Evolutionary conservation across 2,113 vertebrate species (phyloP).

Genomic region (Rhinopithecus roxellana): DNA sequence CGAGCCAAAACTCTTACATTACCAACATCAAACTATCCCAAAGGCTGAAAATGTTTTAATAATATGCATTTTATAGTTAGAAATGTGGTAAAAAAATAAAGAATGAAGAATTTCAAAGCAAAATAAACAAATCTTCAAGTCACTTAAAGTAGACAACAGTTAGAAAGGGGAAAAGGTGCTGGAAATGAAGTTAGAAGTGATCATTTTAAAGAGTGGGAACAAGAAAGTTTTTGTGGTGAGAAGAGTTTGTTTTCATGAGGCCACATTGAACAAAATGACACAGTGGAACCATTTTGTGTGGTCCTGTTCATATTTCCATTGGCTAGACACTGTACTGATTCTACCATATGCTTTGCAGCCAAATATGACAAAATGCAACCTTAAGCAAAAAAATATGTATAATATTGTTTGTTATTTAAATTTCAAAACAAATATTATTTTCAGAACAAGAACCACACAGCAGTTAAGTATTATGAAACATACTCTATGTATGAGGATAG

Average conservation of each 20-base stretch:
- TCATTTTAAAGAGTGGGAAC: slow-evolving; percentile 80
- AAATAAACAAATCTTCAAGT: slow-evolving; percentile 74
- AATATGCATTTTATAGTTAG: slow-evolving; percentile 62
- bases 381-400: slow-evolving; percentile 81
- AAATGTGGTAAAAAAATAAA: slow-evolving; percentile 69
- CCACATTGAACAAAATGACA: slow-evolving; percentile 82
- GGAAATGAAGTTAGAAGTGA: slow-evolving; percentile 62
- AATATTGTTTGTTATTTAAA: slow-evolving; percentile 85
- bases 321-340: slow-evolving; percentile 77
- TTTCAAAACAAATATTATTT: slow-evolving; percentile 83
- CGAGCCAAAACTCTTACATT: slow-evolving; percentile 59
- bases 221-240: slow-evolving; percentile 81
- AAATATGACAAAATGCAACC: slow-evolving; percentile 84
- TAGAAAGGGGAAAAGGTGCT: slow-evolving; percentile 70
- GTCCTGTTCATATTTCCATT: slow-evolving; percentile 85
- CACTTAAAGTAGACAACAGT: slow-evolving; percentile 67
- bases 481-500: slow-evolving; percentile 66
- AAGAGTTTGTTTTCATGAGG: slow-evolving; percentile 82
- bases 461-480: slow-evolving; percentile 75
- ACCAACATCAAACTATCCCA: slow-evolving; percentile 48
- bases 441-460: slow-evolving; percentile 76
- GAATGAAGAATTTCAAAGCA: slow-evolving; percentile 49
- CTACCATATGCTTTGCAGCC: slow-evolving; percentile 78
- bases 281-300: slow-evolving; percentile 84
- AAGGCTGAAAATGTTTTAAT: slow-evolving; percentile 61